Evolutionary conservation across 2,888 invertebrate genomes (phyloP).

Genomic region (Hartigia nigra): DNA sequence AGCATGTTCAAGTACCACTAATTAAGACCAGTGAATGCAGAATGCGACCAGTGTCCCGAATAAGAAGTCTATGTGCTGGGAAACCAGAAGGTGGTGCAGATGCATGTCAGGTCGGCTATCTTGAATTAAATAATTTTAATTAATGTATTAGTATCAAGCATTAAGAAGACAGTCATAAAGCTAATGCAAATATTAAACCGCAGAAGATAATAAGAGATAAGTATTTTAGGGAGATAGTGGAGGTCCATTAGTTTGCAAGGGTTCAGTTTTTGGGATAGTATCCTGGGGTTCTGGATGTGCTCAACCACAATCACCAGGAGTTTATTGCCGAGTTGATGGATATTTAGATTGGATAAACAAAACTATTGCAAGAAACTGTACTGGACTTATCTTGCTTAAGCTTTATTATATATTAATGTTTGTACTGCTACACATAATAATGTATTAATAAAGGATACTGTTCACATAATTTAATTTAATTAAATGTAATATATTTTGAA

Average conservation of each 20-base stretch:
- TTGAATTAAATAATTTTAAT: background rate
- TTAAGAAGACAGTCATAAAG: constrained; percentile 8
- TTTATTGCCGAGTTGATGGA: constrained; percentile 50
- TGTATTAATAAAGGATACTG: background rate
- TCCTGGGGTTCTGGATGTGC: constrained; percentile 55
- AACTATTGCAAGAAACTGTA: constrained; percentile 23
- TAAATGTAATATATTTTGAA: background rate
- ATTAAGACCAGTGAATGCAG: constrained; percentile 26
- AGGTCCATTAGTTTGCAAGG: constrained; percentile 50
- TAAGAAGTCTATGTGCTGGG: constrained; percentile 45
- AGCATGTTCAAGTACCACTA: constrained; percentile 43
- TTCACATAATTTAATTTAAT: background rate
- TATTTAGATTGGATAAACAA: constrained; percentile 48
- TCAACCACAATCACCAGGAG: constrained; percentile 44
- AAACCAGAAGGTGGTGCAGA: constrained; percentile 45
- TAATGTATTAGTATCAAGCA: constrained; percentile 6
- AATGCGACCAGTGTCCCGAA: background rate
- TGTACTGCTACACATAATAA: background rate
- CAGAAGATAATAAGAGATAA: background rate
- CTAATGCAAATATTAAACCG: background rate
- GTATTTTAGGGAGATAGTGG: constrained; percentile 53
- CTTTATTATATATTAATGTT: background rate
- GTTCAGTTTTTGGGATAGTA: constrained; percentile 47
- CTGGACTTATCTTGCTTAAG: background rate
- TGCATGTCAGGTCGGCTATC: constrained; percentile 49